phyloP scores from a whole-genome alignment of 2,797 vertebrate species.

The Crypturellus tataupa region DNA sequence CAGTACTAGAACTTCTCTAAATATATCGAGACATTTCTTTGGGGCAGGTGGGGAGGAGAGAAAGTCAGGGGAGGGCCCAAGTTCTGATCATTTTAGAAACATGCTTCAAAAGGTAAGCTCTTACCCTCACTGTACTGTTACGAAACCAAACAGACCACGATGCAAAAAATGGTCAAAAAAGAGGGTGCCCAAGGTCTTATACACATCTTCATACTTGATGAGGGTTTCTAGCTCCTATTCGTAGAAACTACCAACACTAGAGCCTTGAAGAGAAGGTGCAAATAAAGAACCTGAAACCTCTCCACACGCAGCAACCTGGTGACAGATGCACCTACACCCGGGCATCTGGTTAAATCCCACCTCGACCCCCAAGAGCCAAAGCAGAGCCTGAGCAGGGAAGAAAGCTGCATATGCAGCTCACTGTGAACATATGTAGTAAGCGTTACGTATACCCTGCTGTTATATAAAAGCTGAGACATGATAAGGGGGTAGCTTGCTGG shows the following conservation, averaged over 20 bases:
- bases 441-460: too few species aligned
- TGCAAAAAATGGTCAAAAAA: neutral
- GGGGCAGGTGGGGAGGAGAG: too few species aligned
- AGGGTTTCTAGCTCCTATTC: rapidly evolving
- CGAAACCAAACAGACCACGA: too few species aligned
- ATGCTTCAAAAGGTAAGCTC: neutral
- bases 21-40: neutral
- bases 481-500: too few species aligned
- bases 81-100: neutral
- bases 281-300: neutral
- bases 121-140: rapidly evolving
- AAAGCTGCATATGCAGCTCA: neutral
- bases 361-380: too few species aligned
- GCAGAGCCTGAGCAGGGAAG: neutral
- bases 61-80: too few species aligned
- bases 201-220: rapidly evolving
- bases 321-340: rapidly evolving
- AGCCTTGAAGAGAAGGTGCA: rapidly evolving
- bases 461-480: neutral
- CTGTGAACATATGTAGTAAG: neutral
- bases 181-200: rapidly evolving
- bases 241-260: neutral
- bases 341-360: rapidly evolving
- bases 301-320: rapidly evolving
- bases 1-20: neutral